Base-by-base conservation (phyloP, 2,888 invertebrate genomes). In the Drosophila differens region DNA sequence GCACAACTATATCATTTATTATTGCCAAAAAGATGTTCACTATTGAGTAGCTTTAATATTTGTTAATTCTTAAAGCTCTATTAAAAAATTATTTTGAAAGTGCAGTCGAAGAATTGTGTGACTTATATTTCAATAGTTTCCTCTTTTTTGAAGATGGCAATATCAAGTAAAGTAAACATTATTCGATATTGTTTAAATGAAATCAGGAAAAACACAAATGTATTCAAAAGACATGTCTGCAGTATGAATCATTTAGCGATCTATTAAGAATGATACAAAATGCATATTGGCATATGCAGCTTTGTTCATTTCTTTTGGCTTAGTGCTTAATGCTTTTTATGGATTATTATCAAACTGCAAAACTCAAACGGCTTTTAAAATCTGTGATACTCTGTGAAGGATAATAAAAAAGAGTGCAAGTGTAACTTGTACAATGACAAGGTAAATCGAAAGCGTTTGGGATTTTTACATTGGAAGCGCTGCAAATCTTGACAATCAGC, bases 401-500 rank as follows among this genome's bases (percentile, higher is more conserved):
- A 58, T 49, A 67, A 63, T 77, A 74, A 62, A 59, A 52, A 58
- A 16, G 30, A 66, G 57, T 61, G 68, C 59, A 66, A 64, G 59
- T 55, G 68, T 54, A 54, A 25, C 35, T 53, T 58, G 53, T 47
- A 74, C 74, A 79, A 70, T 82, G 86, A 73, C 82, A 81, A 89
- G 73, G 76, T 82, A 89, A 88, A 77, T 76, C 72, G 68, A 62
- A 30, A 44, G 67, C 61, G 61, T 63, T 82, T 79, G 63, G 64
- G 69, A 78, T 70, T 73, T 73, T 62, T 35, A 52, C 71, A 76
- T 62, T 55, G 70, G 64, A 76, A 79, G 59, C 74, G 76, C 62
- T 71, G 77, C 68, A 65, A 83, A 79, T 85, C 81, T 80, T 89
- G 74, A 81, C 84, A 84, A 87, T 89, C 87, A 83, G 82, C 81